phyloP scores from a whole-genome alignment of 1,140 invertebrate species.

The Reticulitermes speratus region DNA sequence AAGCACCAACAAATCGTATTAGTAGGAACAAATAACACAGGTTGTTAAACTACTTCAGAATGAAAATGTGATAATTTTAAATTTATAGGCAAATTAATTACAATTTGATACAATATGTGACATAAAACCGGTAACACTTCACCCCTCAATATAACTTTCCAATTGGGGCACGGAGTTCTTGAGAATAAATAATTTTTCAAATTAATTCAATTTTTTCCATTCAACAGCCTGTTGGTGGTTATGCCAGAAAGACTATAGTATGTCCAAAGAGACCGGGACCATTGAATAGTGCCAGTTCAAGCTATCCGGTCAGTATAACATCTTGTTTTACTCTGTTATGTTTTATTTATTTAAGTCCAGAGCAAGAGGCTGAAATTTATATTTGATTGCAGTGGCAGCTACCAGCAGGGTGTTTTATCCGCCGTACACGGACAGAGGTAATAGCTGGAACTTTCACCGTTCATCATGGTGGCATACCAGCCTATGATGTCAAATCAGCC shows the following conservation, averaged over 20 bases:
- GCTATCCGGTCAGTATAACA: background rate
- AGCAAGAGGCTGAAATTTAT: background rate
- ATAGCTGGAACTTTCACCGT: background rate
- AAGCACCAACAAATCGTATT: no score
- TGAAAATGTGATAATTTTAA: no score
- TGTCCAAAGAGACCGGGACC: slow-evolving; percentile 47
- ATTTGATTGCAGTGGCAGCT: slow-evolving; percentile 44
- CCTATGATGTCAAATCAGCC: background rate
- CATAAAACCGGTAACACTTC: no score
- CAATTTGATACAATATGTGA: no score
- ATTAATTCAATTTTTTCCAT: no score
- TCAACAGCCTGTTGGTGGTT: background rate
- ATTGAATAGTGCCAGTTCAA: slow-evolving; percentile 40
- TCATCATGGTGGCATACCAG: background rate
- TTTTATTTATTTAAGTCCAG: background rate
- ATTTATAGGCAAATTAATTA: no score
- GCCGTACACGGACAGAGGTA: slow-evolving; percentile 43
- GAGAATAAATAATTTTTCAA: no score
- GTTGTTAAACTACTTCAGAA: no score
- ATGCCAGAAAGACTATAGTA: slow-evolving; percentile 44
- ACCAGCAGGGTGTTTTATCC: slow-evolving; percentile 47
- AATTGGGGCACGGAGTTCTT: no score
- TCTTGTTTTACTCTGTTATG: background rate
- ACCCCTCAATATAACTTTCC: no score
- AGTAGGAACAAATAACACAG: no score